A percentile compares a stretch with the other conserved stretches of the same genome.
phyloP scores from a whole-genome alignment of 2,888 invertebrate genomes.

The Apotomis capreana region DNA sequence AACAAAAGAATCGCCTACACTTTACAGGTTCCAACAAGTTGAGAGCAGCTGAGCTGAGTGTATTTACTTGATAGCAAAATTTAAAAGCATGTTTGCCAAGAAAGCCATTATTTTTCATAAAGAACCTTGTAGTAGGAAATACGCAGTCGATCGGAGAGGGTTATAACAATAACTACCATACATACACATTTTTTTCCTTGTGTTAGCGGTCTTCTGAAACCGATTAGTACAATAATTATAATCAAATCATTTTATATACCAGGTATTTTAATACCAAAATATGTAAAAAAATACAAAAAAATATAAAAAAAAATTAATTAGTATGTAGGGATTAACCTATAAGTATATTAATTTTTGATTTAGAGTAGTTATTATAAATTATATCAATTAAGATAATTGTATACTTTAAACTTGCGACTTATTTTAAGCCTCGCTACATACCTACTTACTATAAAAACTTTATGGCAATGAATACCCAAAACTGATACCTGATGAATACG shows the following conservation, averaged over 20 bases:
- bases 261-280: constrained; percentile 40
- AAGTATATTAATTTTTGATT: constrained; percentile 32
- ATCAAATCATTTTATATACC: constrained; percentile 52
- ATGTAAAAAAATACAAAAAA: constrained; percentile 38
- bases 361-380: constrained; percentile 32
- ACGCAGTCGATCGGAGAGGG: neutral
- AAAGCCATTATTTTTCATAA: neutral
- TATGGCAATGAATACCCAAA: too few relatives aligned
- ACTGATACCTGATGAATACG: too few relatives aligned
- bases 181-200: constrained; percentile 36
- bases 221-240: constrained; percentile 77
- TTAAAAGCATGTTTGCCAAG: too few relatives aligned
- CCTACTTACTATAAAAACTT: too few relatives aligned
- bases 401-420: constrained; percentile 17
- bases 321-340: constrained; percentile 22
- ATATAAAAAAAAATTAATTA: constrained; percentile 38
- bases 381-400: constrained; percentile 5
- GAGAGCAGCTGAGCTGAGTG: too few relatives aligned
- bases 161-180: constrained; percentile 4
- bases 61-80: too few relatives aligned
- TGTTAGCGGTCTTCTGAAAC: constrained; percentile 47
- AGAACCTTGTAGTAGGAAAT: neutral
- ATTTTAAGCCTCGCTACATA: neutral
- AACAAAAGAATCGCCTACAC: too few relatives aligned
- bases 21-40: too few relatives aligned